Percentiles rank a stretch among this genome's conserved stretches.
Conservation (phyloP, 2,888 invertebrate species). For the Trisateles emortualis region DNA sequence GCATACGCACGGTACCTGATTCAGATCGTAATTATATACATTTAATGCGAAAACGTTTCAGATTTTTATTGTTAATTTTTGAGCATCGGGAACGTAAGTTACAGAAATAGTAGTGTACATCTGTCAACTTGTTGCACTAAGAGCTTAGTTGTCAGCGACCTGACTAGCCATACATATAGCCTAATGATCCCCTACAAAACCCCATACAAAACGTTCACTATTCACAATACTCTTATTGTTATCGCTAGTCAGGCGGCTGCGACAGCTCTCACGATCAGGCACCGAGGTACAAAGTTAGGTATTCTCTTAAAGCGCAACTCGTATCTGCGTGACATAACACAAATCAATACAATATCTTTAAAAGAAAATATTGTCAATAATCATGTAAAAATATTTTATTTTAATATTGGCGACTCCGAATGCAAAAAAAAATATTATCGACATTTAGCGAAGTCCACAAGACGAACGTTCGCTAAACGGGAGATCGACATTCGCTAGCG, state of each 20-base stretch:
- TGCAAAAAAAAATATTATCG: slow-evolving; percentile 36
- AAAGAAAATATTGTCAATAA: slow-evolving; percentile 40
- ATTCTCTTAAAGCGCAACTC: no score
- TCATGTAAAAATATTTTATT: slow-evolving; percentile 38
- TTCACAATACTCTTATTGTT: slow-evolving; percentile 31
- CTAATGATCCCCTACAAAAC: slow-evolving; percentile 43
- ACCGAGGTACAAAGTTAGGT: slow-evolving; percentile 20
- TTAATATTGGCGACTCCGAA: slow-evolving; percentile 34
- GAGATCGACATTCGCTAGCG: slow-evolving; percentile 36
- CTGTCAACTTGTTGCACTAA: neutral
- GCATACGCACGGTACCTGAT: slow-evolving; percentile 19
- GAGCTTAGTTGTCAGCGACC: slow-evolving; percentile 11
- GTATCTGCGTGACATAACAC: slow-evolving; percentile 21
- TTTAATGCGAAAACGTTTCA: neutral
- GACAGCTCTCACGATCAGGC: slow-evolving; percentile 15
- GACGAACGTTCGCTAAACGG: slow-evolving; percentile 29
- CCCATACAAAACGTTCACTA: slow-evolving; percentile 48
- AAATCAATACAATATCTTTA: slow-evolving; percentile 38
- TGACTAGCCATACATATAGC: slow-evolving; percentile 27
- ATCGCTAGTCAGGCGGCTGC: slow-evolving; percentile 22
- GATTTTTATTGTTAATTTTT: neutral
- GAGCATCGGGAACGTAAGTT: neutral
- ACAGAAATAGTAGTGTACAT: neutral
- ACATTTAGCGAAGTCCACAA: slow-evolving; percentile 34
- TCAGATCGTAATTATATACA: neutral